Evolutionary conservation across 1,140 invertebrate species (phyloP), one percentile per base, ranked within the genome.

Genomic region (Anoplophora glabripennis): DNA sequence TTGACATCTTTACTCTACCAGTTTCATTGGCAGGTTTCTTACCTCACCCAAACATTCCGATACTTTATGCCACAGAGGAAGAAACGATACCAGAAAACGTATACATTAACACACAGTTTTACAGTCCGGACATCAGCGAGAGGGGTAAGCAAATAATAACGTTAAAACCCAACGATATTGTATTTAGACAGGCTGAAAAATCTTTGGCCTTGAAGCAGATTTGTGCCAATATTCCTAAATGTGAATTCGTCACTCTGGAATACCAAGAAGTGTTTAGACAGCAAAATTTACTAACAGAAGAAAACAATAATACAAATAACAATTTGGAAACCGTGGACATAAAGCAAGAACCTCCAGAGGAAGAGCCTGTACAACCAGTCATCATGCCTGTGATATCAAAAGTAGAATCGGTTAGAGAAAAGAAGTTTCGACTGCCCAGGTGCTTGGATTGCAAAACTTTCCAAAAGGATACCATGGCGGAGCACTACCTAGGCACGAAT

Each of bases 341-440:
- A 14, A 53, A 57, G 35, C 40, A 41, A 35, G 55, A 65, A 59
- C 7, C 53, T 10, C n/a, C 42, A 36, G 41, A 54, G 4, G 60
- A 62, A 41, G 38, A 64, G 36, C 21, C 21, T 5, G 3, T 3
- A 28, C 21, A 5, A 28, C 15, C 48, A n/a, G 46, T 61, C 53
- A 53, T 48, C 14, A 8, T 69, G 38, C 67, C 67, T 10, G 57
- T 71, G 15, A 71, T 71, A 49, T 64, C 69, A 4, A 71, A 71
- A 65, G 57, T 70, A 4, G 66, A 72, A 57, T 66, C 66, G 1
- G 28, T 70, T 1, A 51, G 38, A 10, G 60, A 68, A 40, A 47
- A 7, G 4, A n/a, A n/a, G 7, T 46, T 38, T 14, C 49, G 33
- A 9, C 44, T 35, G 36, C 57, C 56, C 1, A 54, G 41, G 33